Evolutionary conservation across 1,140 invertebrate species (phyloP).

Genomic region (Oreohelix idahoensis): DNA sequence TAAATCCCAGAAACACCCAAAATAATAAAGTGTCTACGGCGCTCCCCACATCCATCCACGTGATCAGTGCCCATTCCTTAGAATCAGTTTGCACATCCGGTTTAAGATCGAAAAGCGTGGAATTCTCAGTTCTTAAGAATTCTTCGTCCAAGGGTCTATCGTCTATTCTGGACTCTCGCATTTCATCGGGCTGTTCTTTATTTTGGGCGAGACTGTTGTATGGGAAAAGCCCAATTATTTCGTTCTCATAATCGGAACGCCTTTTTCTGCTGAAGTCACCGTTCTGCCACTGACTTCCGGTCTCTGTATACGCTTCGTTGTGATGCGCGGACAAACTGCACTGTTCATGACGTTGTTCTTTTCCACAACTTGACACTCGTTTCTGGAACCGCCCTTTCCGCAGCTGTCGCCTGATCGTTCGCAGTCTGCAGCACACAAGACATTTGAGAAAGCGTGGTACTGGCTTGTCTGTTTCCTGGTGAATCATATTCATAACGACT

Average conservation of each 20-base stretch:
- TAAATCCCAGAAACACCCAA: conserved; percentile 50
- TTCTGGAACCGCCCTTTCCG: background rate
- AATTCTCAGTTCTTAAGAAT: background rate
- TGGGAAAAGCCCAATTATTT: background rate
- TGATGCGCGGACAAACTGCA: background rate
- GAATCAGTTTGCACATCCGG: conserved; percentile 1
- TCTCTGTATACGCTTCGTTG: background rate
- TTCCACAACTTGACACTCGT: background rate
- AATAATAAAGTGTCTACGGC: conserved; percentile 50
- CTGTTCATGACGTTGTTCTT: background rate
- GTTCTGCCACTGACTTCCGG: background rate
- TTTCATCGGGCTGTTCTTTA: too few relatives aligned
- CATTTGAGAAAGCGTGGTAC: conserved; percentile 44
- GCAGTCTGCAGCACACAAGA: conserved; percentile 40
- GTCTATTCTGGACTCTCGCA: background rate
- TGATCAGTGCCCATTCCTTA: conserved; percentile 43
- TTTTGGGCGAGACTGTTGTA: background rate
- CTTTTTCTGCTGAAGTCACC: background rate
- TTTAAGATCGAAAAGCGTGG: background rate
- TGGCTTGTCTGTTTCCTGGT: conserved; percentile 47
- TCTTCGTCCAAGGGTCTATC: background rate
- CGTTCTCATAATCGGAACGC: background rate
- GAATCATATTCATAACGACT: conserved; percentile 57
- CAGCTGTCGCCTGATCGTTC: conserved; percentile 2
- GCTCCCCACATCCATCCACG: conserved; percentile 50